Evolutionary conservation across 2,888 invertebrate genomes (phyloP).

Genomic region (Oscheius myriophilus): DNA sequence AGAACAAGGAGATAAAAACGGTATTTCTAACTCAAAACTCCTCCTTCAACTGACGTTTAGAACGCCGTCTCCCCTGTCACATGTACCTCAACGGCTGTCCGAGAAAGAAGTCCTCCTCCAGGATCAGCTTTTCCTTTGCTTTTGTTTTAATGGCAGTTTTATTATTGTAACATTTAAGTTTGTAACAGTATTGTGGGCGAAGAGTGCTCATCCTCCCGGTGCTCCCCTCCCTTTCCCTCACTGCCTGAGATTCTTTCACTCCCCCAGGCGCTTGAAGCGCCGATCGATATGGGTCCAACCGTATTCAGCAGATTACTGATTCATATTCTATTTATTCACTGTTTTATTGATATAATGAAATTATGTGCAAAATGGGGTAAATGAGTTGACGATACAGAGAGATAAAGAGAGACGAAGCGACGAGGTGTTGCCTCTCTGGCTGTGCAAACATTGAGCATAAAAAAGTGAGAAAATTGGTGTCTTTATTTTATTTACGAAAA

Average conservation of each 20-base stretch:
- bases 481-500: too few relatives aligned
- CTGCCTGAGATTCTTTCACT: conserved; percentile 12
- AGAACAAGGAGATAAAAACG: conserved; percentile 44
- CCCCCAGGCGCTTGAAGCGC: neutral
- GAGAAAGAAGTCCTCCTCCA: conserved; percentile 33
- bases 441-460: too few relatives aligned
- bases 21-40: too few relatives aligned
- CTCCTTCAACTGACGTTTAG: conserved; percentile 45
- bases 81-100: conserved; percentile 69
- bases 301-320: conserved; percentile 5
- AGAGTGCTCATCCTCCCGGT: neutral
- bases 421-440: too few relatives aligned
- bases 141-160: conserved; percentile 6
- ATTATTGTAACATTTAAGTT: conserved; percentile 11
- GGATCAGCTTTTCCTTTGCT: neutral
- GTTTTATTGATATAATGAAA: too few relatives aligned
- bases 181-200: conserved; percentile 2
- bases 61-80: conserved; percentile 66
- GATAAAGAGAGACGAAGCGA: too few relatives aligned
- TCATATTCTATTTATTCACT: too few relatives aligned
- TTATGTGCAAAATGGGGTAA: too few relatives aligned
- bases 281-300: conserved; percentile 27
- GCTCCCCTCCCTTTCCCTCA: conserved; percentile 5
- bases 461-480: too few relatives aligned
- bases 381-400: too few relatives aligned